Percentiles rank a stretch among this genome's conserved stretches.
Evolutionary conservation across 2,113 vertebrate genomes (phyloP).

Genomic region (Calyptommatus sinebrachiatus): DNA sequence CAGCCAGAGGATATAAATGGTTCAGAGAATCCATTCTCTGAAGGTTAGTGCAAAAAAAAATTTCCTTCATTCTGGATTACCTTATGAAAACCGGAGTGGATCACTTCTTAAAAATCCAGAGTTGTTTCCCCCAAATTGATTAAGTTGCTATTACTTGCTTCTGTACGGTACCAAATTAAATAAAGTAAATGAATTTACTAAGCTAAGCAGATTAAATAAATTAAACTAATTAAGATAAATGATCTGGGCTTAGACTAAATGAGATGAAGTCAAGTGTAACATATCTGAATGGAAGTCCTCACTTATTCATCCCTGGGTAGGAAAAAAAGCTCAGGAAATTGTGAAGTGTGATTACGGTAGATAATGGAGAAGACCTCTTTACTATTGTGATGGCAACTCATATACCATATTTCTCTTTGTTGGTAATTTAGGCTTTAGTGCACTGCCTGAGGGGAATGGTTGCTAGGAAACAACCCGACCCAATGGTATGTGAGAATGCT

Average conservation of each 20-base stretch:
- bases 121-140: neutral
- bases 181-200: slow-evolving; percentile 7
- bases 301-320: too few species aligned
- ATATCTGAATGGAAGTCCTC: neutral
- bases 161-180: slow-evolving; percentile 7
- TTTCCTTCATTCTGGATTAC: neutral
- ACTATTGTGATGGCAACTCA: neutral
- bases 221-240: slow-evolving; percentile 4
- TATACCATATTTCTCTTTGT: neutral
- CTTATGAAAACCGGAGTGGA: slow-evolving; percentile 48
- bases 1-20: too few species aligned
- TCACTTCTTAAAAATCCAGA: slow-evolving; percentile 23
- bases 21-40: too few species aligned
- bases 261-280: neutral
- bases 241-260: neutral
- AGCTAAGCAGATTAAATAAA: slow-evolving; percentile 12
- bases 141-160: neutral
- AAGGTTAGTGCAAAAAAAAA: too few species aligned
- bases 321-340: neutral
- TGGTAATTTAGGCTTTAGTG: neutral
- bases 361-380: neutral
- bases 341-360: neutral
- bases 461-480: too few species aligned
- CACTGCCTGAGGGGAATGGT: too few species aligned
- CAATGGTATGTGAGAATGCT: too few species aligned